phyloP scores from a whole-genome alignment of 2,888 invertebrate genomes.

The Liposcelis brunnea region DNA sequence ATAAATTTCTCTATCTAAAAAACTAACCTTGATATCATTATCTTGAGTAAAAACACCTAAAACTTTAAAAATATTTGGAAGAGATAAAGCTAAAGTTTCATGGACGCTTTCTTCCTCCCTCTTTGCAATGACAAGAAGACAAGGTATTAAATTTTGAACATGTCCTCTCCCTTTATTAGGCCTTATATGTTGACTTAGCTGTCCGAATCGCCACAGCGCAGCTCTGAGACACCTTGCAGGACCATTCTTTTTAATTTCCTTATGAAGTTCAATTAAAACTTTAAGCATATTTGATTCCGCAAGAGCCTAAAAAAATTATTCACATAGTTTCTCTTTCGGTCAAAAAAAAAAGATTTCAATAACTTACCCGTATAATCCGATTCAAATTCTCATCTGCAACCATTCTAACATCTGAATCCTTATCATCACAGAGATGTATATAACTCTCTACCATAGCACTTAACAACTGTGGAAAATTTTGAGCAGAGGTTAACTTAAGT shows the following conservation, averaged over 20 bases:
- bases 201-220: constrained; percentile 57
- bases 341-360: neutral
- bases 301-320: constrained; percentile 31
- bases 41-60: constrained; percentile 53
- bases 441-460: constrained; percentile 53
- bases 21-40: constrained; percentile 46
- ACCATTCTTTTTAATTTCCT: constrained; percentile 67
- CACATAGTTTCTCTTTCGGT: no score
- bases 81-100: constrained; percentile 44
- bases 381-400: constrained; percentile 69
- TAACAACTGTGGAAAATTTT: constrained; percentile 44
- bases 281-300: constrained; percentile 51
- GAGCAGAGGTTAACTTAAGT: constrained; percentile 37
- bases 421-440: constrained; percentile 53
- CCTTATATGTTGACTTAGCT: constrained; percentile 54
- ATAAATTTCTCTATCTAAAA: neutral
- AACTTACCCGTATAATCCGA: constrained; percentile 47
- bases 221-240: constrained; percentile 50
- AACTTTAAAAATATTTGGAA: constrained; percentile 45
- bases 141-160: constrained; percentile 54
- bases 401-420: constrained; percentile 60
- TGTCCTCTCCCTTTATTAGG: constrained; percentile 65
- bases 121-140: constrained; percentile 49
- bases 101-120: constrained; percentile 53
- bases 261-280: constrained; percentile 62